A percentile compares a stretch with the other conserved stretches of the same genome.
These are phyloP conservation scores for Carabus problematicus DNA, from an alignment of 2,888 invertebrate species.

Conservation along the genomic window DNA sequence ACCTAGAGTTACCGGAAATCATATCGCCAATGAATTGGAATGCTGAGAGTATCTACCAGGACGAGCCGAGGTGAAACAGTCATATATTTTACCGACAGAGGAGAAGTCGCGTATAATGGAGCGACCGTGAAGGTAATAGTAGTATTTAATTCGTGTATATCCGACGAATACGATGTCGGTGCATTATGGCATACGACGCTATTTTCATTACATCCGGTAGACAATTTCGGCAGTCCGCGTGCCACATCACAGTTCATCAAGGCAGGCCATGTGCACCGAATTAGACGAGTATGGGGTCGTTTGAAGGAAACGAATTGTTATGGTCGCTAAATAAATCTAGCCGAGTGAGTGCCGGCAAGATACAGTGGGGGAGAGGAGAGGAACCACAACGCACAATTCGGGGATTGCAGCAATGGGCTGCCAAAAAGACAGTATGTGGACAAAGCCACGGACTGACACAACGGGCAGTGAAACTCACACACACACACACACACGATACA, in stretches of 20 bases:
- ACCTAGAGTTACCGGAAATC: too few species aligned
- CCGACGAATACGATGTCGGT: too few species aligned
- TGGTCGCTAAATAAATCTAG: conserved; percentile 33
- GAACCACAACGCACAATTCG: background rate
- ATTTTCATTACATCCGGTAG: conserved; percentile 33
- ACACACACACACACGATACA: too few species aligned
- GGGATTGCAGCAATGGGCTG: conserved; percentile 21
- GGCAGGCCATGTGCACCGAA: conserved; percentile 1
- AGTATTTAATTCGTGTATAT: conserved; percentile 22
- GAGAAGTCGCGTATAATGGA: too few species aligned
- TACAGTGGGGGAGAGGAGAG: background rate
- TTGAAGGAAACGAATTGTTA: conserved; percentile 37
- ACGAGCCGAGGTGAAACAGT: too few species aligned
- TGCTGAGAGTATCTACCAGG: too few species aligned
- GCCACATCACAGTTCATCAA: conserved; percentile 34
- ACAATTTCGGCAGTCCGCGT: conserved; percentile 34
- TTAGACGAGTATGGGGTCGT: conserved; percentile 1
- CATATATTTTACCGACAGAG: too few species aligned
- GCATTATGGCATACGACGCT: conserved; percentile 7
- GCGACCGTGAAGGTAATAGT: conserved; percentile 3
- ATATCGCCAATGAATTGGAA: too few species aligned
- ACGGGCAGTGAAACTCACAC: too few species aligned
- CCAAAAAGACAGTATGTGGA: conserved; percentile 15
- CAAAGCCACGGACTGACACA: background rate
- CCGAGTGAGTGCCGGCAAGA: background rate